Evolutionary conservation across 2,113 vertebrate genomes (phyloP).

Genomic region (Polypterus bichir): DNA sequence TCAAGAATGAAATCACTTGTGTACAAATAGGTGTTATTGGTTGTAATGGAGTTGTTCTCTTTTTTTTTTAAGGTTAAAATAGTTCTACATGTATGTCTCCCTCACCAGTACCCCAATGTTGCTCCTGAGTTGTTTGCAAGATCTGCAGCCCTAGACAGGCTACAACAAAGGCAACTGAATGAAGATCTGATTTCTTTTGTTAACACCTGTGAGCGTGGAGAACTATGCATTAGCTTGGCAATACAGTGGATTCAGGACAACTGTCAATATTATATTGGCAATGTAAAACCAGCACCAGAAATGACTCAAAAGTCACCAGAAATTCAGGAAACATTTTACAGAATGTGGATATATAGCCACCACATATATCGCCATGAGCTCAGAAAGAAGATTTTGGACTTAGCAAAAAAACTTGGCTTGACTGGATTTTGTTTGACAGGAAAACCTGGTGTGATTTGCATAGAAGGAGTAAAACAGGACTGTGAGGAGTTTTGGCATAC

Average conservation of each 20-base stretch:
- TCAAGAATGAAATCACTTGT: too few species aligned
- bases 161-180: constrained; percentile 51
- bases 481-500: constrained; percentile 58
- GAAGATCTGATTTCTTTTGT: constrained; percentile 34
- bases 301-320: neutral
- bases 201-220: constrained; percentile 37
- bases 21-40: too few species aligned
- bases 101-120: constrained; percentile 40
- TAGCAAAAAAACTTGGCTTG: constrained; percentile 45
- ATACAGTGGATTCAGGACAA: constrained; percentile 56
- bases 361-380: constrained; percentile 58
- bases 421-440: constrained; percentile 59
- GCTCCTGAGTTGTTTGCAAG: constrained; percentile 46
- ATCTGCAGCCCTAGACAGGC: constrained; percentile 39
- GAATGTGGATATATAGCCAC: constrained; percentile 63
- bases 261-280: constrained; percentile 31
- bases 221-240: constrained; percentile 40
- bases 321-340: constrained; percentile 27
- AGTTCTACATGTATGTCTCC: constrained; percentile 49
- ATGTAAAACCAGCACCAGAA: constrained; percentile 1
- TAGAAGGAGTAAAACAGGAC: constrained; percentile 42
- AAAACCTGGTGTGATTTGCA: constrained; percentile 58
- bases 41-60: neutral
- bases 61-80: constrained; percentile 37
- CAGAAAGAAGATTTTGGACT: constrained; percentile 54